phyloP scores from a whole-genome alignment of 2,797 vertebrate species.

The Characodon lateralis region DNA sequence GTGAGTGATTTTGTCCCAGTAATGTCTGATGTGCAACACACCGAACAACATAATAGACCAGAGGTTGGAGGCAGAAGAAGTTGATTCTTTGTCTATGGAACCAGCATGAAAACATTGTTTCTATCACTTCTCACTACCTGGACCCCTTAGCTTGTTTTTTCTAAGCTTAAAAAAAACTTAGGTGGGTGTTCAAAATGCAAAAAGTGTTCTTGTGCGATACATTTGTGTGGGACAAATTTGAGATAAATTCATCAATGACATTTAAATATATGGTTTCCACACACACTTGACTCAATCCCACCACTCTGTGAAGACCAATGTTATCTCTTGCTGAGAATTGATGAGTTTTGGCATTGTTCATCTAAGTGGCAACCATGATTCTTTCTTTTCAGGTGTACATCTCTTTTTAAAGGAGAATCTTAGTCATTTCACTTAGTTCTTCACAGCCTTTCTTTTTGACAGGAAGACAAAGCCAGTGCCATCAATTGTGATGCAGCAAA shows the following conservation, averaged over 20 bases:
- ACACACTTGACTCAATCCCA: neutral
- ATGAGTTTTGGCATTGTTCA: slow-evolving; percentile 55
- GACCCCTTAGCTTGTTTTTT: neutral
- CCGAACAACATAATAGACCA: neutral
- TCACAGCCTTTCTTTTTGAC: slow-evolving; percentile 56
- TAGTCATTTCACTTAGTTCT: slow-evolving; percentile 44
- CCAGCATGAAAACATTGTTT: neutral
- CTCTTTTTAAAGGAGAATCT: slow-evolving; percentile 50
- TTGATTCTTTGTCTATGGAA: neutral
- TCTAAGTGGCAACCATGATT: slow-evolving; percentile 44
- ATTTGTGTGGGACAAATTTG: no score
- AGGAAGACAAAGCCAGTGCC: slow-evolving; percentile 21
- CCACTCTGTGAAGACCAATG: slow-evolving; percentile 1
- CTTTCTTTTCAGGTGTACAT: slow-evolving; percentile 60
- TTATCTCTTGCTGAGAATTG: slow-evolving; percentile 49
- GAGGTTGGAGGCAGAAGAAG: neutral
- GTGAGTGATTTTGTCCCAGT: neutral
- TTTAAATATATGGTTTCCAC: neutral
- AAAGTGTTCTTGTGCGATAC: neutral
- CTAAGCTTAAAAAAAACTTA: neutral
- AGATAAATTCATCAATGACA: neutral
- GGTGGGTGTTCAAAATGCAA: neutral
- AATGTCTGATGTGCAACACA: neutral
- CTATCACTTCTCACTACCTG: neutral
- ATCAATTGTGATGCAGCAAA: slow-evolving; percentile 67